Percentiles rank a stretch among this genome's conserved stretches.
phyloP scores from a whole-genome alignment of 2,888 invertebrate species.

The Pterobdella sp. region DNA sequence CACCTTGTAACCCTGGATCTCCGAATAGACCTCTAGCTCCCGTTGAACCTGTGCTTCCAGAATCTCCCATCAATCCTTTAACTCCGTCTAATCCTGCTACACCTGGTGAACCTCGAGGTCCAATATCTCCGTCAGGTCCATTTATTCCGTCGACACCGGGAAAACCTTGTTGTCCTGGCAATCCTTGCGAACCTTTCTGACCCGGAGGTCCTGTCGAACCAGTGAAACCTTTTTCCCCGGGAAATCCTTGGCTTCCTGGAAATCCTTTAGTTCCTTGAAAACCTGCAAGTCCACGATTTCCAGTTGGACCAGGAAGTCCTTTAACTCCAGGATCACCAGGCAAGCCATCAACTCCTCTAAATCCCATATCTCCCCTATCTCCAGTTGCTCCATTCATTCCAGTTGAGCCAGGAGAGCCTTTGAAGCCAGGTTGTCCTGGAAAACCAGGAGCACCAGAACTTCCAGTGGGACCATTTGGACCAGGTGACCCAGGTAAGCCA shows the following conservation, averaged over 20 bases:
- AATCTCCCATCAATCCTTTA: slow-evolving; percentile 13
- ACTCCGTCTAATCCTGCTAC: slow-evolving; percentile 6
- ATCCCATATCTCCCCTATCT: slow-evolving; percentile 57
- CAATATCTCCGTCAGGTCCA: slow-evolving; percentile 7
- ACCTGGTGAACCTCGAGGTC: slow-evolving; percentile 19
- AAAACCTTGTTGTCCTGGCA: slow-evolving; percentile 33
- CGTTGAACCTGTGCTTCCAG: slow-evolving; percentile 7
- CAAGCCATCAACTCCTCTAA: slow-evolving; percentile 59
- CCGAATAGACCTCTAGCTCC: slow-evolving; percentile 27
- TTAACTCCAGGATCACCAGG: slow-evolving; percentile 51
- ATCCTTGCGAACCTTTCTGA: slow-evolving; percentile 28
- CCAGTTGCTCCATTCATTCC: slow-evolving; percentile 53
- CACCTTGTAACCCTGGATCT: background rate
- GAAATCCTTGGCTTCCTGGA: slow-evolving; percentile 20
- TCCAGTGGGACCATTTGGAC: background rate
- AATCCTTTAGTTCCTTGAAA: slow-evolving; percentile 16
- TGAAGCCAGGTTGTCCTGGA: background rate
- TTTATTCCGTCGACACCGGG: slow-evolving; percentile 21
- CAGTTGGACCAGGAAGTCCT: slow-evolving; percentile 34
- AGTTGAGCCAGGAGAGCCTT: slow-evolving; percentile 29
- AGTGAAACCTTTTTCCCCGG: slow-evolving; percentile 16
- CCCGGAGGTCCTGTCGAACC: slow-evolving; percentile 31
- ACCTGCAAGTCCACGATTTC: slow-evolving; percentile 33
- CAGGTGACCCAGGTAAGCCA: background rate
- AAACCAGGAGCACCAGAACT: background rate